These are phyloP conservation scores for Oenanthe melanoleuca DNA, from an alignment of 2,113 vertebrate genomes.

Conservation along the genomic window DNA sequence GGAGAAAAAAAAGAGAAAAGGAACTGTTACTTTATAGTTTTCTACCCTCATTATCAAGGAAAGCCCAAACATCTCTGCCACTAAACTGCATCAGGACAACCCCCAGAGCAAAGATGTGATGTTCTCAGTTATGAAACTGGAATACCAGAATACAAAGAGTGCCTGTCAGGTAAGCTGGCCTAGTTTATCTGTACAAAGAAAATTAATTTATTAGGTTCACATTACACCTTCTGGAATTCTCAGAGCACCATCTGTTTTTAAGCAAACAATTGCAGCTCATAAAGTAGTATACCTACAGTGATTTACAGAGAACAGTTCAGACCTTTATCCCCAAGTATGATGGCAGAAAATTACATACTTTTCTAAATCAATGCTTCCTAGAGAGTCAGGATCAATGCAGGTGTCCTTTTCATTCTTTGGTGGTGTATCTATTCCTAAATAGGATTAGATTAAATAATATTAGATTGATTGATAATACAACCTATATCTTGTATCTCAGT, in stretches of 20 bases:
- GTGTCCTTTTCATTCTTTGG: background rate
- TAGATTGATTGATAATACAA: background rate
- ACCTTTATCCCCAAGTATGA: background rate
- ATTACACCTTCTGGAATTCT: background rate
- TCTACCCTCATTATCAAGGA: background rate
- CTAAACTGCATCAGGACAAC: background rate
- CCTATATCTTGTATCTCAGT: background rate
- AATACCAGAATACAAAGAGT: background rate
- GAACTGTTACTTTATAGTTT: background rate
- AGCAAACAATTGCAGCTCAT: constrained; percentile 23
- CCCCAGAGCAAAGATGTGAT: background rate
- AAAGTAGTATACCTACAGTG: background rate
- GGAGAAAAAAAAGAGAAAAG: background rate
- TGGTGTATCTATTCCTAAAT: background rate
- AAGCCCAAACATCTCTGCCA: background rate
- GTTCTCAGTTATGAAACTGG: background rate
- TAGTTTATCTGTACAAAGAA: background rate
- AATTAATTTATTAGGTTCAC: background rate
- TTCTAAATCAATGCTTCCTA: constrained; percentile 11
- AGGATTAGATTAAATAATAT: background rate
- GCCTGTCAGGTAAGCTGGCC: background rate
- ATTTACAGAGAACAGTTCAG: background rate
- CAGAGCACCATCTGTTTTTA: constrained; percentile 12
- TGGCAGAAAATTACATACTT: background rate
- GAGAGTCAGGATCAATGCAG: constrained; percentile 33